Evolutionary conservation across 2,113 vertebrate genomes (phyloP), one percentile per base, ranked within the genome.

Genomic region (Halichoerus grypus): DNA sequence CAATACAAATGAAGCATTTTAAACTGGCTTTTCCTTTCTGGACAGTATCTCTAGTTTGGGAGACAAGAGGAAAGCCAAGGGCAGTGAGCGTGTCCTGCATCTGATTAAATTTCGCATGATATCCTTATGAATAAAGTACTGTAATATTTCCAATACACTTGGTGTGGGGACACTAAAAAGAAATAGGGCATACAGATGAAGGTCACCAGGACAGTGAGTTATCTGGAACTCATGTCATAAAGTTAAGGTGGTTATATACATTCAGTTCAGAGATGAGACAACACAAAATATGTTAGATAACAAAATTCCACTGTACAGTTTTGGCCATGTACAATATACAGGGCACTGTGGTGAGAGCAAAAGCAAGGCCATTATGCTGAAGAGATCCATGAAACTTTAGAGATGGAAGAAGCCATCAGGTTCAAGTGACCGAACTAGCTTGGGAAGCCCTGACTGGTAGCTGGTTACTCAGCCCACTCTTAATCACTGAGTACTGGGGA

Each of bases 1-100:
- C 26, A 77, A 84, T 88, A 84, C 72, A 76, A 97, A 65, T 61
- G 49, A 91, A 95, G 46, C n/a, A 95, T 82, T 91, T 91, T 57
- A 91, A 90, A 88, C 39, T 90, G 15, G 14, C 49, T 81, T 79
- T 49, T 39, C 57, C 15, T 24, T 26, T 9, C n/a, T 51, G 13
- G 39, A 88, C 1, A 51, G 9, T 93, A 88, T 46, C n/a, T 90
- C 31, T 24, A 80, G 49, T 31, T 53, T 81, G 42, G 42, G 77
- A 93, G 57, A 63, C 71, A 81, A 87, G 36, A 79, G 33, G 76
- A 95, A 93, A 87, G 49, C 22, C 49, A 95, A 28, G 42, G 33
- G 51, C 26, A 91, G 63, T 65, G 63, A 65, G 42, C 91, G 3
- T 88, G 69, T 46, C 9, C 80, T 69, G 8, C 12, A 86, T 53